These are phyloP conservation scores for Syritta pipiens DNA, from an alignment of 2,888 invertebrate species.

Conservation along the genomic window DNA sequence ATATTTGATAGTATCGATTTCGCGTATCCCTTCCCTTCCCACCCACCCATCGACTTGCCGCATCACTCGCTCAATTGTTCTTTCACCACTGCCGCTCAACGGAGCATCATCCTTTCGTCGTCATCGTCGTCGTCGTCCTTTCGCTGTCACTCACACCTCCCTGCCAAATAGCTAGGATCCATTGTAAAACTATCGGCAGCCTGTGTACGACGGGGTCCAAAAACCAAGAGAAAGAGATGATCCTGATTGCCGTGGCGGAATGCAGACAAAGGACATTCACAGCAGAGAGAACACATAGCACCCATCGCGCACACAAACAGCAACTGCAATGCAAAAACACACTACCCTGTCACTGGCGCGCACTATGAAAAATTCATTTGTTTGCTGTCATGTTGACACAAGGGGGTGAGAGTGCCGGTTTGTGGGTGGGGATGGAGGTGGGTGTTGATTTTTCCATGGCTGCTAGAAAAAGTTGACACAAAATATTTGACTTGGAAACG, in stretches of 20 bases:
- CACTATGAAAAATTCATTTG: slow-evolving; percentile 67
- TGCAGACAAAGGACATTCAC: slow-evolving; percentile 58
- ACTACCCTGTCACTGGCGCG: slow-evolving; percentile 20
- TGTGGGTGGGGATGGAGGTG: not conserved
- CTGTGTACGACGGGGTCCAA: slow-evolving; percentile 10
- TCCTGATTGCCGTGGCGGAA: slow-evolving; percentile 46
- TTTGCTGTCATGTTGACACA: slow-evolving; percentile 60
- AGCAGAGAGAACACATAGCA: too few relatives aligned
- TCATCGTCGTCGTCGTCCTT: too few relatives aligned
- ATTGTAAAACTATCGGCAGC: slow-evolving; percentile 62
- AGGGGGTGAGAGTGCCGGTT: not conserved
- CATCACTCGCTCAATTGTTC: slow-evolving; percentile 44
- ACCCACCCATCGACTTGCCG: not conserved
- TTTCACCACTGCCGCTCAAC: slow-evolving; percentile 36
- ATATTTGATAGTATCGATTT: slow-evolving; percentile 69
- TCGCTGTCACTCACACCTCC: slow-evolving; percentile 16
- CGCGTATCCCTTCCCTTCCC: slow-evolving; percentile 18
- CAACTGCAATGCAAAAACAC: slow-evolving; percentile 50
- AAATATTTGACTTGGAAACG: slow-evolving; percentile 63
- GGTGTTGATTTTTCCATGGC: slow-evolving; percentile 50
- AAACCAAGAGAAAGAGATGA: slow-evolving; percentile 56
- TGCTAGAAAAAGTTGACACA: slow-evolving; percentile 62
- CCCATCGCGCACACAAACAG: slow-evolving; percentile 8
- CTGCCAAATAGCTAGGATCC: slow-evolving; percentile 60
- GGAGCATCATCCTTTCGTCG: slow-evolving; percentile 56